These are phyloP conservation scores for Probaryconus sp. DNA, from an alignment of 1,140 invertebrate species.

Conservation along the genomic window DNA sequence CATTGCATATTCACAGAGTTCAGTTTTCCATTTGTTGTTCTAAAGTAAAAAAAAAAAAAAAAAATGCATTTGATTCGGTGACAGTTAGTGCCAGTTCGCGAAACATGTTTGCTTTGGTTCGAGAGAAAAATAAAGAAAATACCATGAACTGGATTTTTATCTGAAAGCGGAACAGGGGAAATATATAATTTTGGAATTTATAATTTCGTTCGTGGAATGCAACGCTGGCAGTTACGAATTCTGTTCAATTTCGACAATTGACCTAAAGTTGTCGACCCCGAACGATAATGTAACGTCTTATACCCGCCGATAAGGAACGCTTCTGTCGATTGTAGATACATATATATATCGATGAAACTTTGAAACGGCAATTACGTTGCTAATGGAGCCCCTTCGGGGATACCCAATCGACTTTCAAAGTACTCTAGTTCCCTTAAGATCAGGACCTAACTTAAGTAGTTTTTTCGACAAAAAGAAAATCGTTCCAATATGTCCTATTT, in stretches of 20 bases:
- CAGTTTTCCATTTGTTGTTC: constrained; percentile 10
- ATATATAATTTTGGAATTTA: too few species aligned
- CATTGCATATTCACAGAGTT: too few species aligned
- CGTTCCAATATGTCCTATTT: constrained; percentile 14
- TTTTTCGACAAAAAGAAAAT: constrained; percentile 25
- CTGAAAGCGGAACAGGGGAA: too few species aligned
- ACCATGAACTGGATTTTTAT: too few species aligned
- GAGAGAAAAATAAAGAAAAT: too few species aligned
- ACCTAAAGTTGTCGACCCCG: constrained; percentile 20
- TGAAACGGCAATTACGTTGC: constrained; percentile 72
- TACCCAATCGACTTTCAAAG: constrained; percentile 64
- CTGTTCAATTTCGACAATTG: constrained; percentile 33
- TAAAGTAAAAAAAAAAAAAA: too few species aligned
- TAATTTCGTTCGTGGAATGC: constrained; percentile 2
- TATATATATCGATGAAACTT: constrained; percentile 69
- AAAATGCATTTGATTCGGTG: constrained; percentile 5
- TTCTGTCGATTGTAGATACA: constrained; percentile 64
- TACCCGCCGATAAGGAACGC: constrained; percentile 27
- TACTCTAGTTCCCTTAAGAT: constrained; percentile 37
- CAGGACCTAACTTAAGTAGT: constrained; percentile 23
- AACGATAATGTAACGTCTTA: constrained; percentile 34
- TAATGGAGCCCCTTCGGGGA: constrained; percentile 70
- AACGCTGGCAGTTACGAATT: constrained; percentile 7
- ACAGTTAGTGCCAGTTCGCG: constrained; percentile 23
- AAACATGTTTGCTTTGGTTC: too few species aligned